phyloP scores from a whole-genome alignment of 1,140 invertebrate species.

The Drosophila ananassae region DNA sequence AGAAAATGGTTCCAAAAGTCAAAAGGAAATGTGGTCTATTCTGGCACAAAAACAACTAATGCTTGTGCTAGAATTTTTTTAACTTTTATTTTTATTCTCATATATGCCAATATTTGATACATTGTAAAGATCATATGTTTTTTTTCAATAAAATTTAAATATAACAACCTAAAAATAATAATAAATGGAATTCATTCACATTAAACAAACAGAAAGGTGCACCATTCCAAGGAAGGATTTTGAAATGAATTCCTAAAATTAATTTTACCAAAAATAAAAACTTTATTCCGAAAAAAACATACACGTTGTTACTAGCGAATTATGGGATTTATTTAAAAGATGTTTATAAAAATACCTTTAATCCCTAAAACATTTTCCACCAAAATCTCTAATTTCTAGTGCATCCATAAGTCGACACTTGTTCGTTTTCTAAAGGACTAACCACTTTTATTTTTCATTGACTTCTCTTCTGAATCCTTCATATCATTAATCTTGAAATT shows the following conservation, averaged over 20 bases:
- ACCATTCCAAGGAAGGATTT: background rate
- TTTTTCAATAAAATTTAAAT: background rate
- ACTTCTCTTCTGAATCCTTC: background rate
- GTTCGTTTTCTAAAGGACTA: background rate
- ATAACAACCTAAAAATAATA: too few species aligned
- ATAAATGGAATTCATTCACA: too few species aligned
- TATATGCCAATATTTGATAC: too few species aligned
- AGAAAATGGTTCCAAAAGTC: conserved; percentile 1
- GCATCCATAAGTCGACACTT: conserved; percentile 27
- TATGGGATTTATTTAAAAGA: too few species aligned
- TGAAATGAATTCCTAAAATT: background rate
- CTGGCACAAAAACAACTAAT: background rate
- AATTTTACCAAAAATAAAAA: background rate
- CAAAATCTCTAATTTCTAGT: background rate
- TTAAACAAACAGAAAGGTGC: background rate
- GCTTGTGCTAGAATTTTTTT: too few species aligned
- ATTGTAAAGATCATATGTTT: background rate
- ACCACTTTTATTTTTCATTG: background rate
- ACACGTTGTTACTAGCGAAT: too few species aligned
- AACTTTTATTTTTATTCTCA: too few species aligned
- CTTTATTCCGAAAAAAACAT: too few species aligned
- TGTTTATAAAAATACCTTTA: too few species aligned
- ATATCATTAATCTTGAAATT: conserved; percentile 33
- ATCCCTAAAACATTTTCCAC: background rate
- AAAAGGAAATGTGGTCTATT: background rate